Evolutionary conservation across 2,888 invertebrate genomes (phyloP), one percentile per base, ranked within the genome.

Genomic region (Amblyjoppa fuscipennis): DNA sequence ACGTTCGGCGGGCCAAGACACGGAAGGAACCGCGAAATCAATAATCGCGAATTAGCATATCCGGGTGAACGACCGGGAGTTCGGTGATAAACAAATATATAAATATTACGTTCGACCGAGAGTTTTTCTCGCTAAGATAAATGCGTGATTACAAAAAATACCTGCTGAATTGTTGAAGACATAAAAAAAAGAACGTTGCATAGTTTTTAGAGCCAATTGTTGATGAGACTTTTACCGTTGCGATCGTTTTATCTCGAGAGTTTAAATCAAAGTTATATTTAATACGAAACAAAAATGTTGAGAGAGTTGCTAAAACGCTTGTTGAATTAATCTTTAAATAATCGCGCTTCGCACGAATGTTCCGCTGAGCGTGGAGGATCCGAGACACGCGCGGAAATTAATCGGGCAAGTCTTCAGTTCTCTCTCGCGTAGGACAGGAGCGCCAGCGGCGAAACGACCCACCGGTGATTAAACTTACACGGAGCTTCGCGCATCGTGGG

Each of bases 131-230:
- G 53, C 53, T 49, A 3, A 7, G 7, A 2, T n/a, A 31, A 53
- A 74, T 0, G 38, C 4, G 59, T 61, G 3, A 61, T 64, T 70
- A 20, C 16, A 49, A 51, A 66, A 74, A 2, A 31, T n/a, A 16
- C 28, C 11, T 85, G 85, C 76, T 71, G 11, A 71, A 64, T 82
- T 79, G 82, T 85, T 85, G 64, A 76, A 73, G 20, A 34, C 4
- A 64, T 53, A 11, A 41, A 34, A 34, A 31, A 5, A 34, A 34
- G 34, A 34, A 41, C 41, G 59, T 73, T 56, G 59, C 59, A 13
- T 74, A 81, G 38, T 38, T 71, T 51, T 68, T 61, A 28, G 5
- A 41, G 38, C 70, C 25, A 68, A 49, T 64, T 74, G 66, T 70
- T 85, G 64, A 79, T 11, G 0, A 45, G 69, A 71, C 38, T 74